Percentiles rank a stretch among this genome's conserved stretches.
phyloP scores from a whole-genome alignment of 1,140 invertebrate species.

The Hylaeus anthracinus region DNA sequence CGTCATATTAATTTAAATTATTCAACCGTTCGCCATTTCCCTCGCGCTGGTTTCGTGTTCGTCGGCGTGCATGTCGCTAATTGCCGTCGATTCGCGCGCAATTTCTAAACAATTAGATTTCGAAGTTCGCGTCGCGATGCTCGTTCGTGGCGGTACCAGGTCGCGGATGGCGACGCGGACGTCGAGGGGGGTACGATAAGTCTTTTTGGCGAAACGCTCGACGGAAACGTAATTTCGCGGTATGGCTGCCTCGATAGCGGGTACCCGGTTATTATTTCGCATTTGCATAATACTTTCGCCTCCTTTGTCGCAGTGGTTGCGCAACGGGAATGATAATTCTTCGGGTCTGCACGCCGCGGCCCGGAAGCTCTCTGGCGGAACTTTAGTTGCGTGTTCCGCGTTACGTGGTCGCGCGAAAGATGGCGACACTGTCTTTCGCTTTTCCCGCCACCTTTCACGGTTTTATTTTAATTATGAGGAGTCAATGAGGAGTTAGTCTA shows the following conservation, averaged over 20 bases:
- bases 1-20: slow-evolving; percentile 72
- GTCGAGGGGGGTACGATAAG: slow-evolving; percentile 13
- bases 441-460: no score
- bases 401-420: background rate
- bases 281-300: slow-evolving; percentile 33
- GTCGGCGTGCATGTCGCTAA: slow-evolving; percentile 64
- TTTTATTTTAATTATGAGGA: no score
- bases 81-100: slow-evolving; percentile 62
- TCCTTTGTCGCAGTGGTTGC: slow-evolving; percentile 25
- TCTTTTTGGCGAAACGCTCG: slow-evolving; percentile 39
- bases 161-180: slow-evolving; percentile 35
- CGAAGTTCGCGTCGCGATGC: slow-evolving; percentile 28
- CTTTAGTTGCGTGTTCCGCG: background rate
- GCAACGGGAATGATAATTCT: slow-evolving; percentile 16
- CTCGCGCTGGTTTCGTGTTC: slow-evolving; percentile 44
- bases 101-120: slow-evolving; percentile 68
- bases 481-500: no score
- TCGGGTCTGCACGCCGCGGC: no score
- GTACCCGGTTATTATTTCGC: slow-evolving; percentile 15
- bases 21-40: slow-evolving; percentile 56
- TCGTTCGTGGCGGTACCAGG: slow-evolving; percentile 58
- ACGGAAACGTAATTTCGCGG: slow-evolving; percentile 38
- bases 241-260: background rate
- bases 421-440: no score
- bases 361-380: background rate